A percentile compares a stretch with the other conserved stretches of the same genome.
Evolutionary conservation across 2,888 invertebrate species (phyloP).

Genomic region (Venusia cambrica): DNA sequence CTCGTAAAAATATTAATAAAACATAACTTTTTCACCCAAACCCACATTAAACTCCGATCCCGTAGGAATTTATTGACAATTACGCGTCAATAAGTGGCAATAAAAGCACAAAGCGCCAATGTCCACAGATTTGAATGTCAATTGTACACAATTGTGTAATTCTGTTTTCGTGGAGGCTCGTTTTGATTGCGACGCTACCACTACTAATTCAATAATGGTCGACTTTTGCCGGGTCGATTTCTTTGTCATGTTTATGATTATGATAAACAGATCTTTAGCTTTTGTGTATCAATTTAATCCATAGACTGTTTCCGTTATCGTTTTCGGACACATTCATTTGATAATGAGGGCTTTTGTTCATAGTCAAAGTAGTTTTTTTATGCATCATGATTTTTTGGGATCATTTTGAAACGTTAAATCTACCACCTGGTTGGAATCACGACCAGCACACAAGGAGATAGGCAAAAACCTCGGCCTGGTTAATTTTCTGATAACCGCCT

Average conservation of each 20-base stretch:
- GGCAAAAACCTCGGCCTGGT: no score
- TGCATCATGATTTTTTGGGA: no score
- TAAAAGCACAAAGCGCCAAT: slow-evolving; percentile 77
- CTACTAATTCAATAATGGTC: slow-evolving; percentile 73
- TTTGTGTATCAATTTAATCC: slow-evolving; percentile 64
- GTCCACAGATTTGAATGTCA: slow-evolving; percentile 80
- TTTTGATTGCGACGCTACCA: slow-evolving; percentile 71
- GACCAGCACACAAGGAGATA: no score
- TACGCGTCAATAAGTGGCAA: slow-evolving; percentile 79
- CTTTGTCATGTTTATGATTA: slow-evolving; percentile 67
- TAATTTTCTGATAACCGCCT: no score
- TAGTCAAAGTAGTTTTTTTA: no score
- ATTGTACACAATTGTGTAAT: slow-evolving; percentile 79
- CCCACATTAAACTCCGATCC: slow-evolving; percentile 80
- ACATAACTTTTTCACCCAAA: slow-evolving; percentile 81
- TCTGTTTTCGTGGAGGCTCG: slow-evolving; percentile 76
- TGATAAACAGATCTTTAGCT: slow-evolving; percentile 65
- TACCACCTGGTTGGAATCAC: no score
- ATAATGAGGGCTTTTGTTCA: slow-evolving; percentile 31
- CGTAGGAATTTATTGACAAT: slow-evolving; percentile 81
- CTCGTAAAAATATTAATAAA: slow-evolving; percentile 82
- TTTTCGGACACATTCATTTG: slow-evolving; percentile 35
- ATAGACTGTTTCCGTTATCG: slow-evolving; percentile 58
- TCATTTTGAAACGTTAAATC: no score
- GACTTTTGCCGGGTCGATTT: slow-evolving; percentile 65